Percentiles rank a stretch among this genome's conserved stretches.
Conservation (phyloP, 2,888 invertebrate genomes). For the Drosophila macrospina region DNA sequence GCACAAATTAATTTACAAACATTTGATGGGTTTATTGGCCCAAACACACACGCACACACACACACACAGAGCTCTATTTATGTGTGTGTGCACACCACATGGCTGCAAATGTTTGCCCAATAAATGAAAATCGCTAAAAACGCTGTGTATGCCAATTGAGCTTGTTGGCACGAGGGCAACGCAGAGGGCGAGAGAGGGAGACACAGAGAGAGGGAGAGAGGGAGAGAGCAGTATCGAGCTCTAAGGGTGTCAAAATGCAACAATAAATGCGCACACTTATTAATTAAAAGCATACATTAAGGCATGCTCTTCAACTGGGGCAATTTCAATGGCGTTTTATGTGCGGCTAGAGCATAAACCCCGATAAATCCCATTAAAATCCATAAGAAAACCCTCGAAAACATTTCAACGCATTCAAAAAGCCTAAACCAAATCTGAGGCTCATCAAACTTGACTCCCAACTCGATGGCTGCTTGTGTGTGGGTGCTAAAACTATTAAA, state of each 20-base stretch:
- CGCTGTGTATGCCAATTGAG: slow-evolving; percentile 38
- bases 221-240: not conserved
- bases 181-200: not conserved
- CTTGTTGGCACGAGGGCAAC: not conserved
- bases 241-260: slow-evolving; percentile 59
- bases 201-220: too few species aligned
- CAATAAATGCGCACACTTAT: slow-evolving; percentile 71
- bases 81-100: slow-evolving; percentile 49
- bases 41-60: slow-evolving; percentile 24
- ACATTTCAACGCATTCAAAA: slow-evolving; percentile 2
- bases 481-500: slow-evolving; percentile 66
- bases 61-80: slow-evolving; percentile 9
- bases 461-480: slow-evolving; percentile 1
- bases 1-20: slow-evolving; percentile 79
- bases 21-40: slow-evolving; percentile 65
- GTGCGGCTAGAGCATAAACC: slow-evolving; percentile 59
- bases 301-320: slow-evolving; percentile 24
- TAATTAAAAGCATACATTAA: slow-evolving; percentile 71
- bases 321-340: slow-evolving; percentile 65
- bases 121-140: slow-evolving; percentile 70
- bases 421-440: slow-evolving; percentile 38
- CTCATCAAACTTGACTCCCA: slow-evolving; percentile 62
- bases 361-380: slow-evolving; percentile 39
- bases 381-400: slow-evolving; percentile 7
- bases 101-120: slow-evolving; percentile 72